A percentile compares a stretch with the other conserved stretches of the same genome.
Evolutionary conservation across 2,797 vertebrate genomes (phyloP).

Genomic region (Megaceryle alcyon): DNA sequence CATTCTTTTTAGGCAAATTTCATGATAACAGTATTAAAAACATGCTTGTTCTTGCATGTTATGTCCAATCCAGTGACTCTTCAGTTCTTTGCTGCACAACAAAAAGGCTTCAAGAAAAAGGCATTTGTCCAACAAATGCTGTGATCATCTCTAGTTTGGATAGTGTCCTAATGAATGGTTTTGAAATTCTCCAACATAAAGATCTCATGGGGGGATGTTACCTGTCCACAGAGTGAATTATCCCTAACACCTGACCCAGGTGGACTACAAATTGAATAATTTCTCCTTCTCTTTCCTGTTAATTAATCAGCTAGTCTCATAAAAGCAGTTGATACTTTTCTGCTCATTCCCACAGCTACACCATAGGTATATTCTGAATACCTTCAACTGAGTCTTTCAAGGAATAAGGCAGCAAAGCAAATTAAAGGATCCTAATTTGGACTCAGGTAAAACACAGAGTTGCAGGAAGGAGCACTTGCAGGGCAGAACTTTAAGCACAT

Average conservation of each 20-base stretch:
- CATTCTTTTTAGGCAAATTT: background rate
- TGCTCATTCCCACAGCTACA: background rate
- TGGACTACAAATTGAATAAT: background rate
- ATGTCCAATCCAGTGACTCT: background rate
- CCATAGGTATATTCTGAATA: background rate
- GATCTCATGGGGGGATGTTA: background rate
- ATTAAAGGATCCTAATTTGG: background rate
- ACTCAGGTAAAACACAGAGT: background rate
- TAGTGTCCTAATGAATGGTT: background rate
- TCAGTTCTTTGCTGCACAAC: background rate
- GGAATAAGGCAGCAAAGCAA: background rate
- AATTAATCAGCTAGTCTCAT: background rate
- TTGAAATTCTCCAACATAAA: background rate
- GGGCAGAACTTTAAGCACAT: background rate
- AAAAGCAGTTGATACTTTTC: background rate
- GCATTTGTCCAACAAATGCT: background rate
- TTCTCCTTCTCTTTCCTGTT: background rate
- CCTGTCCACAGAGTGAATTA: background rate
- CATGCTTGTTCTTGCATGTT: background rate
- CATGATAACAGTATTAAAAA: background rate
- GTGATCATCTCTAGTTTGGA: background rate
- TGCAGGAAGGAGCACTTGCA: background rate
- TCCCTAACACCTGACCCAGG: background rate
- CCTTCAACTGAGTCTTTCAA: background rate
- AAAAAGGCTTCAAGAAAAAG: background rate